Conservation (phyloP, 2,797 vertebrate species). For the Menidia menidia region DNA sequence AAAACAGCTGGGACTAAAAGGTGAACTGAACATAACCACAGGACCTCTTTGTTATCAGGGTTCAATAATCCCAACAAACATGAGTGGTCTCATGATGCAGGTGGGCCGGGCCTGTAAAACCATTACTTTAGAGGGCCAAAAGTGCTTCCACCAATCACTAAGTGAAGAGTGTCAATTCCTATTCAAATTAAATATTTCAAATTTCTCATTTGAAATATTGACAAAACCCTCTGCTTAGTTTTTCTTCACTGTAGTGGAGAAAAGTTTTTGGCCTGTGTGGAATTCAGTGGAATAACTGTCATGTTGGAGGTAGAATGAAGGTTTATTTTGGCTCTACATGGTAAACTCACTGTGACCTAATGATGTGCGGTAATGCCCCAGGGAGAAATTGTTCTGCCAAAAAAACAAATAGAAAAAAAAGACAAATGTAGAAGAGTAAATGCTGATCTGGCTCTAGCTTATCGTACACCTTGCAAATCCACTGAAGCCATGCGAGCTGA, state of each 20-base stretch:
- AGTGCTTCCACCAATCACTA: background rate
- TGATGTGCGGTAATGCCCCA: background rate
- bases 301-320: background rate
- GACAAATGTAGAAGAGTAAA: background rate
- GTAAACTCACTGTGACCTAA: background rate
- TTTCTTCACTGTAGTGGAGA: background rate
- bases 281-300: background rate
- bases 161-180: background rate
- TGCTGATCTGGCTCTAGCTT: constrained; percentile 1
- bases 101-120: background rate
- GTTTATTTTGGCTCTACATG: background rate
- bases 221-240: background rate
- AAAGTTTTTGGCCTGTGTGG: background rate
- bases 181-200: background rate
- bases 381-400: background rate
- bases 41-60: background rate
- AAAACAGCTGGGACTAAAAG: background rate
- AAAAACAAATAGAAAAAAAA: background rate
- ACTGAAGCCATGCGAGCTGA: background rate
- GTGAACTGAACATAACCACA: background rate
- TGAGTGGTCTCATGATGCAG: background rate
- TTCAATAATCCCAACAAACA: background rate
- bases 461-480: background rate
- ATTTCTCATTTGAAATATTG: background rate
- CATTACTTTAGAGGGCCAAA: background rate